phyloP scores from a whole-genome alignment of 2,113 vertebrate species.

The Cololabis saira region DNA sequence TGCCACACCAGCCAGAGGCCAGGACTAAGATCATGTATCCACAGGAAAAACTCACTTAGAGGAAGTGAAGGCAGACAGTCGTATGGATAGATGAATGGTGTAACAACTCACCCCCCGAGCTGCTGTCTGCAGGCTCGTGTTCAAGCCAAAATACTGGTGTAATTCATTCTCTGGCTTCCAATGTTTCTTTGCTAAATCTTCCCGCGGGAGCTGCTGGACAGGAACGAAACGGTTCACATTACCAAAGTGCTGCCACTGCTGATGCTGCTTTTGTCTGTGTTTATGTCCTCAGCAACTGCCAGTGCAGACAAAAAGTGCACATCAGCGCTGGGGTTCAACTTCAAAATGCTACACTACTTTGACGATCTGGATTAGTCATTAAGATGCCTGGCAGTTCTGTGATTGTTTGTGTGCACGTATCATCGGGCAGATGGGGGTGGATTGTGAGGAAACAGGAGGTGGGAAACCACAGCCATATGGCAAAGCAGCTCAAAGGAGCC shows the following conservation, averaged over 20 bases:
- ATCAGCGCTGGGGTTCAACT: conserved; percentile 30
- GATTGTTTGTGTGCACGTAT: conserved; percentile 30
- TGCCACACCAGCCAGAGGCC: conserved; percentile 51
- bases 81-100: conserved; percentile 7
- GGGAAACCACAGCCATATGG: conserved; percentile 78
- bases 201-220: conserved; percentile 37
- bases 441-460: conserved; percentile 36
- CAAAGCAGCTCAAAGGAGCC: conserved; percentile 55
- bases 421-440: conserved; percentile 1
- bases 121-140: conserved; percentile 22
- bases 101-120: not conserved
- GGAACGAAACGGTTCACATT: conserved; percentile 40
- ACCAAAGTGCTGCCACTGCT: conserved; percentile 54
- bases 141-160: conserved; percentile 31
- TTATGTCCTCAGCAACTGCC: conserved; percentile 47
- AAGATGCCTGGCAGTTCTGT: conserved; percentile 53
- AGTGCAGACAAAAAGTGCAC: conserved; percentile 38
- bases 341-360: conserved; percentile 58
- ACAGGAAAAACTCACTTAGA: conserved; percentile 40
- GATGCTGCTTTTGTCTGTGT: conserved; percentile 45
- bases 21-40: conserved; percentile 45
- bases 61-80: conserved; percentile 23
- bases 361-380: conserved; percentile 65
- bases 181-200: conserved; percentile 28
- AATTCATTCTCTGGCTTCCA: conserved; percentile 41